Evolutionary conservation across 2,888 invertebrate genomes (phyloP), one percentile per base, ranked within the genome.

Genomic region (Lycia hirtaria): DNA sequence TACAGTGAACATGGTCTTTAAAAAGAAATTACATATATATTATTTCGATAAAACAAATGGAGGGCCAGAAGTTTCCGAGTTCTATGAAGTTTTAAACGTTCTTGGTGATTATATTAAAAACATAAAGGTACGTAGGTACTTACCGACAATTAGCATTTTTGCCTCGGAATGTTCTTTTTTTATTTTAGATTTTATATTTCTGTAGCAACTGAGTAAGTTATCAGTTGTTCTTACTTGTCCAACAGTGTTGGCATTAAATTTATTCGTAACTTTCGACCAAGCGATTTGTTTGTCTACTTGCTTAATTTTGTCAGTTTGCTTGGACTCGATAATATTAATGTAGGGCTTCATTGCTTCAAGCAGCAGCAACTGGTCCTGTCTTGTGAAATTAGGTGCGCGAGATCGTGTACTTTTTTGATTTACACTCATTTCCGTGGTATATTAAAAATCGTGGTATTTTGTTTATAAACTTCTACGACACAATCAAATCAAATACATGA

Each of bases 111-210:
- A n/a, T n/a, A 30, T n/a, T 30, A 30, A 15, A 15, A 33, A 6
- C 7, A 6, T 6, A 7, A 14, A 15, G 2, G 6, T n/a, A 12
- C 3, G 26, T 24, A 12, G 19, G 22, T 41, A 41, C 41, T 41
- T 41, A 41, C 41, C 41, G 22, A 14, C 9, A 15, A 41, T 3
- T 7, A 41, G 3, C 41, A 41, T 41, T 9, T 41, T 41, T 41
- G 41, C 41, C 7, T 41, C 41, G 7, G 41, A 41, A 41, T 41
- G 41, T 24, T 41, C 7, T 7, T 41, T 41, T 26, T 41, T 41
- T 15, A 41, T 41, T 14, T 41, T 41, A 14, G 4, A 15, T 26
- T 41, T 41, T 14, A 26, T 9, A 15, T 41, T 41, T 15, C 41
- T 41, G 22, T 26, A 41, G 26, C 24, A 41, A 12, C 41, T 41